Base-by-base conservation (phyloP, 2,113 vertebrate genomes). In the Macquaria australasica region DNA sequence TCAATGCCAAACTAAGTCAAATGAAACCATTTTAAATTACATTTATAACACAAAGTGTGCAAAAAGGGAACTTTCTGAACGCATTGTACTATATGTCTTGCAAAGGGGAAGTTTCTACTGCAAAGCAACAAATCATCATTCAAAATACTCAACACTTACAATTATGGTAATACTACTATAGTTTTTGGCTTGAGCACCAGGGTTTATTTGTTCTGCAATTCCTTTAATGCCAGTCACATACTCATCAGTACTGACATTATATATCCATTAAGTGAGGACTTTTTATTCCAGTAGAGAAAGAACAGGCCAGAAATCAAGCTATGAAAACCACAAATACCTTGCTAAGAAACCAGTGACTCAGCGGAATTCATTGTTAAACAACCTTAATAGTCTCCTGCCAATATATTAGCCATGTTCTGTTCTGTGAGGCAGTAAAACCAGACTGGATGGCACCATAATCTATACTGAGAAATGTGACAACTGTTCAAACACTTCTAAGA, bases 371-470 rank as follows among this genome's bases (percentile, higher is more conserved):
- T n/a, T 63, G 21, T 56, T 70, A 34, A 70, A 23, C 41, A 56
- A 15, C 48, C 73, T 23, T 51, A 11, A 60, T 58, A 37, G 34
- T 50, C 11, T 56, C 21, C 67, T 83, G 48, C 48, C 48, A 37
- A 20, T 20, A 14, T 37, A 59, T 31, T 39, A 69, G 63, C 51
- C 53, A 51, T 45, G 25, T 72, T 73, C 20, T 66, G n/a, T 45
- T 41, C 63, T 68, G 62, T 28, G 39, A 75, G 53, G 16, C 51
- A 59, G n/a, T 34, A 68, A 74, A 45, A 31, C 39, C 62, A 41
- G 62, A 64, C 62, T 23, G 62, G 31, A 31, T 8, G 59, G 28
- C 28, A 12, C 62, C 31, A 5, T 4, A 0, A 39, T 5, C 9
- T 0, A 3, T 18, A 21, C 34, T 21, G 62, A 7, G 48, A 18